A percentile compares a stretch with the other conserved stretches of the same genome.
phyloP scores from a whole-genome alignment of 2,797 vertebrate genomes.

The Neosilurus mollespiculum region DNA sequence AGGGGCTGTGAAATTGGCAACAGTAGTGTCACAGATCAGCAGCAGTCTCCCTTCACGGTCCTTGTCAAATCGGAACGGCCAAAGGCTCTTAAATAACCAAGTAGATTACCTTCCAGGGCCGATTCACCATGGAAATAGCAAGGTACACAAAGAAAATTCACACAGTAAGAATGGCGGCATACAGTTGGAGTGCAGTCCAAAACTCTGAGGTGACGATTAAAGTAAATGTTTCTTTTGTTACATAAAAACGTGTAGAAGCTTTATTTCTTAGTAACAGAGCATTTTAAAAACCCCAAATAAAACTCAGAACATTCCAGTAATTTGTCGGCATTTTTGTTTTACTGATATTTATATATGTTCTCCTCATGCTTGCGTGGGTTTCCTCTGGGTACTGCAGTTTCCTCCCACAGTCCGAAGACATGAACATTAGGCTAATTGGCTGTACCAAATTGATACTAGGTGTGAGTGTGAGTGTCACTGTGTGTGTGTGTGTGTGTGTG shows the following conservation, averaged over 20 bases:
- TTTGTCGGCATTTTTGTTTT: background rate
- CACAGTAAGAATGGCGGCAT: background rate
- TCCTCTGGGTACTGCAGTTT: too few relatives aligned
- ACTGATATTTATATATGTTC: background rate
- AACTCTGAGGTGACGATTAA: background rate
- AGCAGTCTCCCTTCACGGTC: background rate
- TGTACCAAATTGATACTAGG: too few relatives aligned
- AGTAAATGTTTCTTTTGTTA: background rate
- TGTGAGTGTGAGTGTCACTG: too few relatives aligned
- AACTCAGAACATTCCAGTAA: background rate
- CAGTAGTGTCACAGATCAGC: constrained; percentile 38
- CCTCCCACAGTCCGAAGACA: too few relatives aligned
- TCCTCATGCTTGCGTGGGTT: too few relatives aligned
- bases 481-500: too few relatives aligned
- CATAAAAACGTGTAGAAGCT: background rate
- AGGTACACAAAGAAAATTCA: constrained; percentile 11
- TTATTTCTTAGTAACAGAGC: background rate
- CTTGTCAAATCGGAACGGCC: constrained; percentile 24
- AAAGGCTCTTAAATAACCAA: background rate
- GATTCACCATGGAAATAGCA: constrained; percentile 6
- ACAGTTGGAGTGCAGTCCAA: background rate
- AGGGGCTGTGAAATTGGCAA: constrained; percentile 45
- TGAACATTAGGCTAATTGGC: too few relatives aligned
- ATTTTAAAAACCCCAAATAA: background rate
- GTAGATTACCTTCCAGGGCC: background rate